Percentiles rank a stretch among this genome's conserved stretches.
These are phyloP conservation scores for Beaufortia kweichowensis DNA, from an alignment of 2,113 vertebrate species.

Conservation along the genomic window DNA sequence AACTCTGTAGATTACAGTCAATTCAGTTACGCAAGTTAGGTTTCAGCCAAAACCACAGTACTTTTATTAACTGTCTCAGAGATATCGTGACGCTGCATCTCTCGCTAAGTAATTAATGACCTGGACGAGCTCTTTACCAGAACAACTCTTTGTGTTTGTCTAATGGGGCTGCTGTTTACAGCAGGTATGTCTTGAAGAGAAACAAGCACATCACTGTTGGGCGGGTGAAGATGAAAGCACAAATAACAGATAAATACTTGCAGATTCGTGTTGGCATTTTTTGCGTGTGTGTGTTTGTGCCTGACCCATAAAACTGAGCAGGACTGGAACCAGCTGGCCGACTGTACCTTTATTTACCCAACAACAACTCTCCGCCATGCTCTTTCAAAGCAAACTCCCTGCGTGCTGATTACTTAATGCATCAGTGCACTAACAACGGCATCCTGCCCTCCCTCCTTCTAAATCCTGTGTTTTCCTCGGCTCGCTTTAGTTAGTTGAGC, in stretches of 20 bases:
- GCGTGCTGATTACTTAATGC: conserved; percentile 44
- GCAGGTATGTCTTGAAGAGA: conserved; percentile 59
- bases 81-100: conserved; percentile 9
- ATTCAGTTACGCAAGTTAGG: neutral
- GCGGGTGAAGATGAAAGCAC: conserved; percentile 65
- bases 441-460: conserved; percentile 1
- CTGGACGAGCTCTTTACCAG: conserved; percentile 17
- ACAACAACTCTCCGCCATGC: conserved; percentile 35
- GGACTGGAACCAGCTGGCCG: conserved; percentile 60
- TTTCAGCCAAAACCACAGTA: neutral
- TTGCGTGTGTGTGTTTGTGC: conserved; percentile 24
- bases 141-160: conserved; percentile 32
- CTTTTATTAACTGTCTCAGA: neutral
- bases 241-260: conserved; percentile 63
- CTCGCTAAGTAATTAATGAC: conserved; percentile 11
- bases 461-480: conserved; percentile 18
- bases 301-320: conserved; percentile 39
- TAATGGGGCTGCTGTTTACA: conserved; percentile 57
- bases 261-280: conserved; percentile 69
- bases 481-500: neutral
- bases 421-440: conserved; percentile 26
- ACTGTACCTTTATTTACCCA: conserved; percentile 45
- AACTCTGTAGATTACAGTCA: neutral
- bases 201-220: conserved; percentile 58
- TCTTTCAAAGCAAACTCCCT: conserved; percentile 41